phyloP scores from a whole-genome alignment of 2,113 vertebrate species.

The Chiloscyllium plagiosum region DNA sequence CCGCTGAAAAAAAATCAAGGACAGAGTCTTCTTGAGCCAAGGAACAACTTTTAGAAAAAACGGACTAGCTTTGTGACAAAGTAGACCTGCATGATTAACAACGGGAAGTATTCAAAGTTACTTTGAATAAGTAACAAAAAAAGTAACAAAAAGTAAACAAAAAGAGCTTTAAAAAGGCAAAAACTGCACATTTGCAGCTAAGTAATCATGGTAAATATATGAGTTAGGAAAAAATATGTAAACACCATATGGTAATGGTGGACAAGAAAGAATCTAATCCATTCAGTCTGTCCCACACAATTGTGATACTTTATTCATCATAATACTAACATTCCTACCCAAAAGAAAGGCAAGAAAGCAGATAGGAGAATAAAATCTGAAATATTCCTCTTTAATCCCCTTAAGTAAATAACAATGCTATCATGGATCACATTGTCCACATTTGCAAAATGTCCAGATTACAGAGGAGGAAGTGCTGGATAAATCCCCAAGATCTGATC shows the following conservation, averaged over 20 bases:
- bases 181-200: background rate
- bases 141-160: no score
- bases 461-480: no score
- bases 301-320: background rate
- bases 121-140: no score
- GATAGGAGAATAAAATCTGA: background rate
- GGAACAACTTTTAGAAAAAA: no score
- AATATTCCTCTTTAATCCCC: background rate
- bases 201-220: background rate
- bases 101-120: background rate
- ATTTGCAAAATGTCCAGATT: no score
- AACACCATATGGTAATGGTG: background rate
- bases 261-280: background rate
- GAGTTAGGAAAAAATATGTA: background rate
- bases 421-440: background rate
- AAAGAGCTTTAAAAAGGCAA: background rate
- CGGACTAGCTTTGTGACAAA: no score
- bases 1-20: no score
- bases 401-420: background rate
- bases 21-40: no score
- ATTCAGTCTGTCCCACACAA: background rate
- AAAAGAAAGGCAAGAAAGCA: background rate
- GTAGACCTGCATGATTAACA: background rate
- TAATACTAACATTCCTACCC: background rate
- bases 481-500: no score